phyloP scores from a whole-genome alignment of 2,113 vertebrate genomes.

The Corvus hawaiiensis region DNA sequence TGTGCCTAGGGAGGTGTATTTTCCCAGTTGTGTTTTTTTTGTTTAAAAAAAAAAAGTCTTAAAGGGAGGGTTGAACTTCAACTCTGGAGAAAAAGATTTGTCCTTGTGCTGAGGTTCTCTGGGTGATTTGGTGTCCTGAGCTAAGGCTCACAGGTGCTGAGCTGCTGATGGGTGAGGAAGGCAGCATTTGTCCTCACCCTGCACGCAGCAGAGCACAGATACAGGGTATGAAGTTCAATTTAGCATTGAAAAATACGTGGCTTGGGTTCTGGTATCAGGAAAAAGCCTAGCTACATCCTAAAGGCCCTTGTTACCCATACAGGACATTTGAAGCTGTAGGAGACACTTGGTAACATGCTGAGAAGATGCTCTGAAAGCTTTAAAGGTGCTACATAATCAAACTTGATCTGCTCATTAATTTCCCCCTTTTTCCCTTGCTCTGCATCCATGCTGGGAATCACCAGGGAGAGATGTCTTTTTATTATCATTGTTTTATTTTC shows the following conservation, averaged over 20 bases:
- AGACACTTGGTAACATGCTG: fast-evolving
- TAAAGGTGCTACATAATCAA: neutral
- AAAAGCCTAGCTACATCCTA: neutral
- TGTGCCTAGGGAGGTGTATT: neutral
- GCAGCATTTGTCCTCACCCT: neutral
- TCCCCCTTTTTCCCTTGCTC: neutral
- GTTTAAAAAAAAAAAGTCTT: neutral
- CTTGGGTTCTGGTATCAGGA: neutral
- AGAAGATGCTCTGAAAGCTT: neutral
- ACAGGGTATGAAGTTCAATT: neutral
- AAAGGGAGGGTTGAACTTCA: neutral
- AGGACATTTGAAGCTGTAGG: neutral
- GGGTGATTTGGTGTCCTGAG: neutral
- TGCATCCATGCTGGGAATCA: neutral
- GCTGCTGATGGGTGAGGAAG: neutral
- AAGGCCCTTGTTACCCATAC: neutral
- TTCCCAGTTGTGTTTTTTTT: neutral
- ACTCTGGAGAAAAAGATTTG: neutral
- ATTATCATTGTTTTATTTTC: constrained; percentile 64
- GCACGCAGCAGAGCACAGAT: neutral
- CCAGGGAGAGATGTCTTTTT: neutral
- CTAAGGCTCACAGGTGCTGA: neutral
- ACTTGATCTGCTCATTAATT: neutral
- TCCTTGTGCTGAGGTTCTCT: neutral
- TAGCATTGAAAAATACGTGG: neutral